A percentile compares a stretch with the other conserved stretches of the same genome.
Conservation (phyloP, 2,797 vertebrate species). For the Enteromius anoplus region DNA sequence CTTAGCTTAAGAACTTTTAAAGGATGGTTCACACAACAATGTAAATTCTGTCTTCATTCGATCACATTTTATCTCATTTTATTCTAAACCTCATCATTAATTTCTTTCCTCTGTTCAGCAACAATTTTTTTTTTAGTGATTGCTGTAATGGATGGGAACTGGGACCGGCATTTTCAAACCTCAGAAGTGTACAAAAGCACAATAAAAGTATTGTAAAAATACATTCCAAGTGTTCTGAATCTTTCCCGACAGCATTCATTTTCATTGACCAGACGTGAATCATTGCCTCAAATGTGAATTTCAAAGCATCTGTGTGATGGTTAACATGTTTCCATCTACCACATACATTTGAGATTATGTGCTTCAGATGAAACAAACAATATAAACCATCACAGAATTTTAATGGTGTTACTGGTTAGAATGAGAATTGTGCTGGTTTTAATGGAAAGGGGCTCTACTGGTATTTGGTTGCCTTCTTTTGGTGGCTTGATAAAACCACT, state of each 20-base stretch:
- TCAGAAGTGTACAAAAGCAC: neutral
- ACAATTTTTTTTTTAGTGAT: neutral
- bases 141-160: neutral
- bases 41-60: neutral
- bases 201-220: constrained; percentile 16
- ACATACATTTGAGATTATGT: neutral
- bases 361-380: neutral
- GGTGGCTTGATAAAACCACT: too few species aligned
- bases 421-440: neutral
- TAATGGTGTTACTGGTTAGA: neutral
- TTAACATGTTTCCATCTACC: neutral
- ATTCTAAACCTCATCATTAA: neutral
- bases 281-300: neutral
- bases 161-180: neutral
- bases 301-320: neutral
- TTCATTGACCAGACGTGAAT: neutral
- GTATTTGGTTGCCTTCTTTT: neutral
- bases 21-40: neutral
- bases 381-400: neutral
- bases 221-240: neutral
- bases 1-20: neutral
- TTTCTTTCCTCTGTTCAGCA: neutral
- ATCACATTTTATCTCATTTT: neutral
- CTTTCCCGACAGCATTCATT: neutral
- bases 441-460: neutral